Base-by-base conservation (phyloP, 2,797 vertebrate species). In the Enoplosus armatus region DNA sequence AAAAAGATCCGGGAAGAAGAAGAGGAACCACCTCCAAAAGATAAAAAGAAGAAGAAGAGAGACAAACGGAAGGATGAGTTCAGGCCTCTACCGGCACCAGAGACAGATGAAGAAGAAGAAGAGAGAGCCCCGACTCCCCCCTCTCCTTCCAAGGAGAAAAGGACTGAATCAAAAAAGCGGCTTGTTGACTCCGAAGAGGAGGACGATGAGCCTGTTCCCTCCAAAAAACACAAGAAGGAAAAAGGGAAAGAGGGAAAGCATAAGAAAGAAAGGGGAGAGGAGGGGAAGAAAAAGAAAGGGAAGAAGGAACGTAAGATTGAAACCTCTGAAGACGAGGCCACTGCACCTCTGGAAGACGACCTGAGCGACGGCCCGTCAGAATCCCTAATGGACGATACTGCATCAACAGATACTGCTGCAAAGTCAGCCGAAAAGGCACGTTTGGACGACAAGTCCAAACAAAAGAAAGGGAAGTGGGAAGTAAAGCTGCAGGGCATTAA, bases 221-320 rank as follows among this genome's bases (percentile, higher is more conserved):
- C 85, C 16, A 99, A 99, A 93, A 98, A 97, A 80, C 94, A 95
- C 85, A 97, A 90, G 87, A 98, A 97, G 79, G 97, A 97, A 87
- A 97, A 96, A 67, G 35, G 80, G 65, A 95, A 92, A 79, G 95
- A 95, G 9, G 89, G 65, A 2, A 98, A 95, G 90, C 77, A 58
- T 27, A 97, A 91, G 86, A 97, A 96, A 48, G 96, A 97, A 20
- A 91, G 83, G 59, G 73, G 35, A 2, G 92, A 94, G 64, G 97
- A 97, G 27, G 96, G 96, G 18, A 91, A 95, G 93, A 95, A 90
- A 37, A 97, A 93, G 84, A 93, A 92, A 61, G 85, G 45, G 39
- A 94, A 87, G 72, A 94, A 73, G 54, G 94, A 95, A 0, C 48
- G 85, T 20, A 94, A 91, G 67, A 62, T 93, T 0, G 93, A 93